phyloP scores from a whole-genome alignment of 2,113 vertebrate species.

The Gracilinanus agilis region DNA sequence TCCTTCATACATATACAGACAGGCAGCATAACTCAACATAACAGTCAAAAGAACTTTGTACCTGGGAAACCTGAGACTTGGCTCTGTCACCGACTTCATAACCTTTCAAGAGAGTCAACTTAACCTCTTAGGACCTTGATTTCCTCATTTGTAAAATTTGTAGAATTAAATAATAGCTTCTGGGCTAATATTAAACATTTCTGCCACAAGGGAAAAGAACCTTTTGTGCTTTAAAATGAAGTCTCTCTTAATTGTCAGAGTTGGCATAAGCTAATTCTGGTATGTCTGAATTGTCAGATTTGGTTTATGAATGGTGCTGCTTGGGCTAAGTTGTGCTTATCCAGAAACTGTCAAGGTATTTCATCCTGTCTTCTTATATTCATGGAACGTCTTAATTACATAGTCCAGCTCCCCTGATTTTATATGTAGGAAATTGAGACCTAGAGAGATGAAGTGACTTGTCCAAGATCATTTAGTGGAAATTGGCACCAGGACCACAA shows the following conservation, averaged over 20 bases:
- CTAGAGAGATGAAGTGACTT: not conserved
- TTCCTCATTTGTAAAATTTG: slow-evolving; percentile 8
- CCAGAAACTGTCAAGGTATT: not conserved
- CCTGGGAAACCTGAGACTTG: not conserved
- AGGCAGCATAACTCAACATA: not conserved
- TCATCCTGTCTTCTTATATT: not conserved
- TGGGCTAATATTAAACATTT: not conserved
- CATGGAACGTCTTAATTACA: not conserved
- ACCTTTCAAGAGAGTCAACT: not conserved
- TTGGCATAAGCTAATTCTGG: too few relatives aligned
- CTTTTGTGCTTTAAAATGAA: not conserved
- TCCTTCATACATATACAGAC: not conserved
- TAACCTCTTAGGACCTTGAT: not conserved
- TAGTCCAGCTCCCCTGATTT: not conserved
- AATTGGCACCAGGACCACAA: too few relatives aligned
- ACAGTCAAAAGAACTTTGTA: not conserved
- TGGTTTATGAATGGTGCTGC: not conserved
- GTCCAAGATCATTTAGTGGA: too few relatives aligned
- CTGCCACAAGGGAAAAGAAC: not conserved
- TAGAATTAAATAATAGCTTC: not conserved
- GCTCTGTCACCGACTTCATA: slow-evolving; percentile 20
- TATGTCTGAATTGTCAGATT: too few relatives aligned
- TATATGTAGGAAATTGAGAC: not conserved
- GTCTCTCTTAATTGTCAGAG: too few relatives aligned
- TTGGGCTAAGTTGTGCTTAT: not conserved